These are phyloP conservation scores for Catharus fuscescens DNA, from an alignment of 2,113 vertebrate species.

Conservation along the genomic window DNA sequence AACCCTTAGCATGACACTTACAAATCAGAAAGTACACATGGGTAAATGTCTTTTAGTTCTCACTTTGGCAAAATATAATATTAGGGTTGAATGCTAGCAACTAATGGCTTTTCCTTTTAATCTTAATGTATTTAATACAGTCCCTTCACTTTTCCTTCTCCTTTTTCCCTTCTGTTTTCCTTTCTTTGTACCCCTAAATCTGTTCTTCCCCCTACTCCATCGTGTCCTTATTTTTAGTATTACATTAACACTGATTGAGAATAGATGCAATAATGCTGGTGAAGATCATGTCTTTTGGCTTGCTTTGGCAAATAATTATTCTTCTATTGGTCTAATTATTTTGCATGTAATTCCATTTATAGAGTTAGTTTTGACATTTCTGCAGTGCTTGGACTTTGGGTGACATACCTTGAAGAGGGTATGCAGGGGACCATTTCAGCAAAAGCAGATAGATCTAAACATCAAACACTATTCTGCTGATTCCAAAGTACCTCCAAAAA, in stretches of 20 bases:
- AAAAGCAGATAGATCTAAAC: background rate
- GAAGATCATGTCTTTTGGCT: background rate
- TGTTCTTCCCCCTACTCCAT: background rate
- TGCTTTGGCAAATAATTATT: background rate
- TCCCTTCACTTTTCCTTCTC: background rate
- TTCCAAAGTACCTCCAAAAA: background rate
- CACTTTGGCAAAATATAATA: conserved; percentile 23
- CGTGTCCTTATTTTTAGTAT: background rate
- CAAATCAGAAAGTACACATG: conserved; percentile 50
- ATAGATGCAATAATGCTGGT: background rate
- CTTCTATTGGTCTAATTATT: background rate
- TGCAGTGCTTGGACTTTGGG: background rate
- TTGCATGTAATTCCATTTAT: background rate
- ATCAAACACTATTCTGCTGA: background rate
- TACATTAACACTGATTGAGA: background rate
- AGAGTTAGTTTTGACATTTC: background rate
- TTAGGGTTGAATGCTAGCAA: background rate
- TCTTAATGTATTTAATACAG: background rate
- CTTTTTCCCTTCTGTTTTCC: background rate
- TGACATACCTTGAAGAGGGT: background rate
- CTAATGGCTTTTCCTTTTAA: conserved; percentile 15
- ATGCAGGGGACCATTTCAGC: background rate
- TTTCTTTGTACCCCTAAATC: background rate
- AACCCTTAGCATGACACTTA: conserved; percentile 47
- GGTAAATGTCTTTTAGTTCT: conserved; percentile 40